phyloP scores from a whole-genome alignment of 2,113 vertebrate genomes.

The Hydrolagus affinis region DNA sequence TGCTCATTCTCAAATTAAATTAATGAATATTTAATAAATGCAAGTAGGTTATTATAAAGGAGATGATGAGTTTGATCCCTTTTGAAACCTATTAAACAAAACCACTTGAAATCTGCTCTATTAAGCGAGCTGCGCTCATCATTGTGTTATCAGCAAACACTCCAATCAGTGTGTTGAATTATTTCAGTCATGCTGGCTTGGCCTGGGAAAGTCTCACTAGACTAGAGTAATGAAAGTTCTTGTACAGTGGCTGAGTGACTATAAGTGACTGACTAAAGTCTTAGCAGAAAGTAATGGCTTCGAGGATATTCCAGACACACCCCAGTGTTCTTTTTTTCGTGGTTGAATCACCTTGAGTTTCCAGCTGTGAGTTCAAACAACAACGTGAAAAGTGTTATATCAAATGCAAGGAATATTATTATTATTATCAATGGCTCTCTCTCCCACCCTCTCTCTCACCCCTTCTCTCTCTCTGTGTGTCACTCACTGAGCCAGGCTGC shows the following conservation, averaged over 20 bases:
- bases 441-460: no score
- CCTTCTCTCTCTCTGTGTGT: background rate
- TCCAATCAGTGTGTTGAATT: background rate
- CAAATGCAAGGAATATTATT: no score
- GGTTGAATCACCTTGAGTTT: background rate
- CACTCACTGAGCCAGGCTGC: constrained; percentile 61
- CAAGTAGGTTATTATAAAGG: background rate
- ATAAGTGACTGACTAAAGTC: background rate
- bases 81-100: background rate
- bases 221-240: background rate
- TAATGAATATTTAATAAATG: no score
- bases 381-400: no score
- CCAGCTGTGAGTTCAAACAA: background rate
- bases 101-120: background rate
- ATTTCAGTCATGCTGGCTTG: background rate
- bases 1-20: no score
- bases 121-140: background rate
- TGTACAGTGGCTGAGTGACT: background rate
- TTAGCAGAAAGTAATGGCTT: background rate
- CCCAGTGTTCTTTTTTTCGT: background rate
- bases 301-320: background rate
- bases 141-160: background rate
- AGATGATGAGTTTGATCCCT: background rate
- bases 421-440: no score
- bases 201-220: background rate